phyloP scores from a whole-genome alignment of 2,113 vertebrate genomes.

The Delphinus delphis region DNA sequence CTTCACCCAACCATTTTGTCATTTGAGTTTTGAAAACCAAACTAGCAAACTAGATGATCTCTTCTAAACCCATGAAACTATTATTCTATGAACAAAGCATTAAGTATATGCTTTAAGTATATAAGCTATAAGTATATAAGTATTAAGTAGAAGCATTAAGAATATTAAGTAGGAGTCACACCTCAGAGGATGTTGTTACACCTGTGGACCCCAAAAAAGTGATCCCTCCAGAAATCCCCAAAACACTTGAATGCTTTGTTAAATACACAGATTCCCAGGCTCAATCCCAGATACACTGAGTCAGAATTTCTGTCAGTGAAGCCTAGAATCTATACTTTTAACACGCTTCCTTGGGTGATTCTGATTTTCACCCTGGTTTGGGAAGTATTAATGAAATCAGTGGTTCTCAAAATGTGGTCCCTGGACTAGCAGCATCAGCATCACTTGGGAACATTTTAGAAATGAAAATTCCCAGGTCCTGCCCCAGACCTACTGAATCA shows the following conservation, averaged over 20 bases:
- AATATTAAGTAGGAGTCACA: background rate
- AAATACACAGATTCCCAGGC: background rate
- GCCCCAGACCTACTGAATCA: background rate
- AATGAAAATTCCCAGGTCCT: background rate
- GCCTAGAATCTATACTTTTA: background rate
- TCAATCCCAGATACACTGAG: background rate
- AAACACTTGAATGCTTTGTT: background rate
- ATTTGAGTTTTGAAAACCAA: background rate
- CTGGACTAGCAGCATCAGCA: background rate
- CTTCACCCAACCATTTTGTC: background rate
- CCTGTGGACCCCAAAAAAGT: background rate
- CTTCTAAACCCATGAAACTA: background rate
- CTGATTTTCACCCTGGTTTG: background rate
- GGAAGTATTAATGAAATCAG: background rate
- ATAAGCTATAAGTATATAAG: too few relatives aligned
- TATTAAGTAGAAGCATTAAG: background rate
- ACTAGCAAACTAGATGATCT: background rate
- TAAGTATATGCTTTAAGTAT: background rate
- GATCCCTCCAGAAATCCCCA: background rate
- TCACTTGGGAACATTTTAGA: background rate
- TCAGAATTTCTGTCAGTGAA: background rate
- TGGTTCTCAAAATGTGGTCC: background rate
- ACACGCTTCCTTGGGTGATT: background rate
- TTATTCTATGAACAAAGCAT: background rate
- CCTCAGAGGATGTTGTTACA: background rate